A percentile compares a stretch with the other conserved stretches of the same genome.
phyloP scores from a whole-genome alignment of 2,888 invertebrate genomes.

The Drosophila infuscata region DNA sequence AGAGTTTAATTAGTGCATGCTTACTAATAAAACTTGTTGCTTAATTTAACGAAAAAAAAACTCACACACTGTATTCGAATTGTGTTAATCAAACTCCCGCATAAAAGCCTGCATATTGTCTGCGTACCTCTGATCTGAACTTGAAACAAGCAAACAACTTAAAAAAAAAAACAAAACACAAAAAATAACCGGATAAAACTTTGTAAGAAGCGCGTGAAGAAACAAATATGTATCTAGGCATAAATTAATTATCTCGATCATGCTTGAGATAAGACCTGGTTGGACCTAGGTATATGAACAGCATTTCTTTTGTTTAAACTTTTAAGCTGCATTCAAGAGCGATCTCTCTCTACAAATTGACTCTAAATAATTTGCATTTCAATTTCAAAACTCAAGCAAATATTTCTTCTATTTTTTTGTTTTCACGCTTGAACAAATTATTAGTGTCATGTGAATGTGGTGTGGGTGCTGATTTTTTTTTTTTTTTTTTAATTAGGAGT shows the following conservation, averaged over 20 bases:
- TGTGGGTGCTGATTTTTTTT: conserved; percentile 33
- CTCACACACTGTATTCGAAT: conserved; percentile 27
- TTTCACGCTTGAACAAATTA: conserved; percentile 29
- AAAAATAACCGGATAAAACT: conserved; percentile 58
- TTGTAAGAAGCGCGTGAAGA: conserved; percentile 38
- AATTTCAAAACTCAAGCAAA: background rate
- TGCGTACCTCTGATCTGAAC: conserved; percentile 58
- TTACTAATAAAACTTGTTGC: conserved; percentile 79
- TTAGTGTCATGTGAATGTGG: conserved; percentile 48
- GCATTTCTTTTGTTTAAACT: background rate
- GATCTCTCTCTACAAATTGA: background rate
- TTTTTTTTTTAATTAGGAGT: conserved; percentile 16
- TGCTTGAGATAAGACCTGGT: conserved; percentile 44
- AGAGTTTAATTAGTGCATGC: conserved; percentile 80
- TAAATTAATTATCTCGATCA: conserved; percentile 63
- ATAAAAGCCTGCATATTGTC: conserved; percentile 64
- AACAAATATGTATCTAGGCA: conserved; percentile 53
- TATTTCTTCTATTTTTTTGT: background rate
- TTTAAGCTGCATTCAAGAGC: conserved; percentile 2
- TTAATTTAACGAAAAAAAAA: conserved; percentile 51
- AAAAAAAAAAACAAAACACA: background rate
- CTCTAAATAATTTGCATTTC: conserved; percentile 43
- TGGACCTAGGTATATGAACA: background rate
- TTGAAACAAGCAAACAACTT: conserved; percentile 57
- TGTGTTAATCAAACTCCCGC: conserved; percentile 81